Base-by-base conservation (phyloP, 1,140 invertebrate species). In the Sycobia sp. region DNA sequence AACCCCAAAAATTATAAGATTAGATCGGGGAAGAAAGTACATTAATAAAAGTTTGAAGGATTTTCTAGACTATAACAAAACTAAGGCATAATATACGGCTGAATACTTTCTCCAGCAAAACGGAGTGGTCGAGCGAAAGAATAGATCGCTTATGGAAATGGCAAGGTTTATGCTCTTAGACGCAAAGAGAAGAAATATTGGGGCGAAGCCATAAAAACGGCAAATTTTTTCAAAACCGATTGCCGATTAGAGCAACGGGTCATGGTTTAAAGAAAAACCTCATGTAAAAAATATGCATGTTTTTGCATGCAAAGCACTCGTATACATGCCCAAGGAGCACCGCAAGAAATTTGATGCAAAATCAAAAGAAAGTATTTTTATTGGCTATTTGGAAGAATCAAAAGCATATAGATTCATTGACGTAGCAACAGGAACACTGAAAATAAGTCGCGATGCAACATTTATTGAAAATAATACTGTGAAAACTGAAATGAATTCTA, bases 201-300 rank as follows among this genome's bases (percentile, higher is more conserved):
- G 80, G 78, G 70, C 1, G 81, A 83, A 71, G 77, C 81, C 5
- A 62, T 77, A 11, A 58, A 69, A 16, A 79, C 75, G 9, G 77
- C 76, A n/a, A 32, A 16, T 29, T 50, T 32, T 20, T 9, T 50
- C 16, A 29, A 16, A 50, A 50, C 13, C 2, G 55, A 47, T 4
- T 46, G 1, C 39, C 55, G 11, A 34, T 25, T n/a, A 46, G 16
- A 47, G 58, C 65, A 51, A 67, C 62, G 8, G 71, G 70, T 25
- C 63, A 23, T 80, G 71, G 71, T 63, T 49, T 49, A 69, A 61
- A 14, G 67, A 66, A 14, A 71, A 68, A 62, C 71, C 73, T 4
- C 62, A 62, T 46, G 41, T 72, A 27, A 54, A 57, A 32, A 59
- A 67, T 62, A 13, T 64, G 14, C 39, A 53, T 39, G 60, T 62